These are phyloP conservation scores for Mola mola DNA, from an alignment of 2,113 vertebrate genomes.

Conservation along the genomic window DNA sequence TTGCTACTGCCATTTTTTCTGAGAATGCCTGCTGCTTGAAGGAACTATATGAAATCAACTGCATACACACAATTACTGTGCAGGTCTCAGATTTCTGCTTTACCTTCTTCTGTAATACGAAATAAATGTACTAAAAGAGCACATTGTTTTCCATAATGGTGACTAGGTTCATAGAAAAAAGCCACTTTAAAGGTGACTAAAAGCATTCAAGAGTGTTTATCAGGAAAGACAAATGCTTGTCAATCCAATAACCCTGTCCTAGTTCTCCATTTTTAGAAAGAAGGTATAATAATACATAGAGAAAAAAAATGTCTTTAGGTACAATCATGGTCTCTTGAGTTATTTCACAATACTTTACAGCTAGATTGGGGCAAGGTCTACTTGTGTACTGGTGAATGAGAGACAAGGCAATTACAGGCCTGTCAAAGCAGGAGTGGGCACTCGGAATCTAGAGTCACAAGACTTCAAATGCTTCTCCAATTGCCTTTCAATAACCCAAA, in stretches of 20 bases:
- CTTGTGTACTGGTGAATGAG: slow-evolving; percentile 50
- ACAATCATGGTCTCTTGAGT: slow-evolving; percentile 50
- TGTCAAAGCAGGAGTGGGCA: slow-evolving; percentile 57
- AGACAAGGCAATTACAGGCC: slow-evolving; percentile 74
- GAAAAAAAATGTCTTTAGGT: slow-evolving; percentile 50
- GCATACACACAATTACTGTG: slow-evolving; percentile 16
- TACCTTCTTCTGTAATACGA: slow-evolving; percentile 23
- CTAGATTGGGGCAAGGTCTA: slow-evolving; percentile 39
- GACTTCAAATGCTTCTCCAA: slow-evolving; percentile 62
- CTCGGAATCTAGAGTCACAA: slow-evolving; percentile 64
- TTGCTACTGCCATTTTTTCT: slow-evolving; percentile 48
- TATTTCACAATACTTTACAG: slow-evolving; percentile 30
- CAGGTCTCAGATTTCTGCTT: slow-evolving; percentile 17
- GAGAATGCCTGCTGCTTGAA: slow-evolving; percentile 23
- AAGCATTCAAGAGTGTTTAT: slow-evolving; percentile 33
- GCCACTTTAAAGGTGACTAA: slow-evolving; percentile 13
- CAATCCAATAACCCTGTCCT: slow-evolving; percentile 3
- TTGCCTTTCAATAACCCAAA: slow-evolving; percentile 62
- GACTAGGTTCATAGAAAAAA: slow-evolving; percentile 8
- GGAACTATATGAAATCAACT: slow-evolving; percentile 25
- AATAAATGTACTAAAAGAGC: background rate
- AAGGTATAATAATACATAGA: slow-evolving; percentile 42
- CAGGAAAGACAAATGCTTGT: slow-evolving; percentile 12
- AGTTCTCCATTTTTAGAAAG: slow-evolving; percentile 29
- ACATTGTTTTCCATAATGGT: too few species aligned